Base-by-base conservation (phyloP, 1,140 invertebrate species). In the Coptotermes formosanus region DNA sequence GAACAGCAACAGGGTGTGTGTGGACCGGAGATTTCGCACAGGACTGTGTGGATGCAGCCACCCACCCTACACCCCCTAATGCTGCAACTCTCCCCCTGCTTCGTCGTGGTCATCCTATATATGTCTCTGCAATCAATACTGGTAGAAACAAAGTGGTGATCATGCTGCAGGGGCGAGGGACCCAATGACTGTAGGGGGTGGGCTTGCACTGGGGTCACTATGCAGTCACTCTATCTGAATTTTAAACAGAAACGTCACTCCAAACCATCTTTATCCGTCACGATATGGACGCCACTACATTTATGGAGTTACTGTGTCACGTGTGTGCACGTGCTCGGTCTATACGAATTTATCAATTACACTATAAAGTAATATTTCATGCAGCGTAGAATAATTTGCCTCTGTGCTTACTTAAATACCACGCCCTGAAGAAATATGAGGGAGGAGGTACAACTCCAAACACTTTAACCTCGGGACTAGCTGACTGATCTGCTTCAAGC, bases 121-220 rank as follows among this genome's bases (percentile, higher is more conserved):
- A 75, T 75, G 64, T 75, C 64, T 64, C 64, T 75, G 64, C 64
- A 75, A 75, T 75, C 64, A 75, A 75, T 75, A 75, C 64, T 75
- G 64, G 25, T 75, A 75, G 64, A 75, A 75, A 75, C 64, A 75
- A 75, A 75, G 64, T 75, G 64, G 64, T 30, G 64, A 75, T 75
- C 64, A 75, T 75, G 64, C n/a, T 30, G 64, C 11, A n/a, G 64
- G 64, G 64, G 64, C 30, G 64, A 75, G 64, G 64, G 25, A 25
- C 64, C 64, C 64, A 75, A 30, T 75, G 64, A 75, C 64, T 75
- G n/a, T 6, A 14, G 64, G 30, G 64, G 64, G 64, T n/a, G 64
- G 64, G 64, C 64, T 11, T 75, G 64, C 64, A 75, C 64, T 75
- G 25, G 64, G 25, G 64, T 75, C 30, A 75, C 64, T 30, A 75